Evolutionary conservation across 2,888 invertebrate genomes (phyloP).

Genomic region (Ichneumon xanthorius): DNA sequence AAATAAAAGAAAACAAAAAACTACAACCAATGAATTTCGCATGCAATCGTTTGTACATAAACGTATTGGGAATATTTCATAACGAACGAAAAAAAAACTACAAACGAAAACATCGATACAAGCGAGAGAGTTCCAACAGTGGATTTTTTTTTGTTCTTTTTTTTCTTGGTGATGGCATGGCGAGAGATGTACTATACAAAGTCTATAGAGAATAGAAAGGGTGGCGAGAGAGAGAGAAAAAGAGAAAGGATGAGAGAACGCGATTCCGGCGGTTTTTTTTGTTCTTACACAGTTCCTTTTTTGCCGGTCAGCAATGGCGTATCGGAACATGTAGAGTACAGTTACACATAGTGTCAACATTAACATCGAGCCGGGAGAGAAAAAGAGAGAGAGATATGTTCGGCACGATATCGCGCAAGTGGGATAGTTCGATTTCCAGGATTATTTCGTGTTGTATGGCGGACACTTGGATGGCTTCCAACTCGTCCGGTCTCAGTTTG

Average conservation of each 20-base stretch:
- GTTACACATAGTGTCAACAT: constrained; percentile 5
- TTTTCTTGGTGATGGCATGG: constrained; percentile 19
- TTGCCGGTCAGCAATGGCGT: constrained; percentile 17
- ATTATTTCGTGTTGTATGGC: constrained; percentile 63
- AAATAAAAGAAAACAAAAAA: constrained; percentile 3
- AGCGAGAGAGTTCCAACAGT: constrained; percentile 35
- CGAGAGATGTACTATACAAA: constrained; percentile 1
- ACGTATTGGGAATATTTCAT: constrained; percentile 13
- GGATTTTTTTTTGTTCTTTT: not conserved
- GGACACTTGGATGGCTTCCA: constrained; percentile 67
- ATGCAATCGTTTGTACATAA: constrained; percentile 48
- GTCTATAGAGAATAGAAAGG: constrained; percentile 19
- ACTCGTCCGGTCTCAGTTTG: constrained; percentile 54
- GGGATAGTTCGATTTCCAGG: constrained; percentile 48
- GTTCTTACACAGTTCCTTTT: constrained; percentile 5
- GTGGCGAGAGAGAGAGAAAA: constrained; percentile 17
- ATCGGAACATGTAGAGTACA: constrained; percentile 31
- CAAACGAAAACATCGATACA: constrained; percentile 52
- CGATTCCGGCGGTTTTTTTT: constrained; percentile 17
- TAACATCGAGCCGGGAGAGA: constrained; percentile 12
- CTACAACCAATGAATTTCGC: constrained; percentile 30
- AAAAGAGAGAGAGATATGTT: constrained; percentile 25
- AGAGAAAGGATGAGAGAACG: constrained; percentile 29
- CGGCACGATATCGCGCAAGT: constrained; percentile 22
- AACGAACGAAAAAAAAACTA: constrained; percentile 31